Conservation (phyloP, 2,888 invertebrate species). For the Drosophila anomalata region DNA sequence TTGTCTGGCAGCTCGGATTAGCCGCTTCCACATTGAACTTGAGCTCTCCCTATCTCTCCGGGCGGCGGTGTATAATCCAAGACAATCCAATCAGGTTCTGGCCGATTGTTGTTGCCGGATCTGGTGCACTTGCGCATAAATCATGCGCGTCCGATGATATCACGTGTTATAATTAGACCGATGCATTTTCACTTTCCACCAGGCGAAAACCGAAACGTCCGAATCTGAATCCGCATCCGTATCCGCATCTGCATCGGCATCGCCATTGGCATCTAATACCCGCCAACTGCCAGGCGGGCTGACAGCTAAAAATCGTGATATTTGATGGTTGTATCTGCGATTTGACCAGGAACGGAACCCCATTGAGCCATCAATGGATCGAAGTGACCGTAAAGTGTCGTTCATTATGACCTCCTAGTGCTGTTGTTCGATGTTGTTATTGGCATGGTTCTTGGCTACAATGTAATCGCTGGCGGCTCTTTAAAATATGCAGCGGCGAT, state of each 20-base stretch:
- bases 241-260: background rate
- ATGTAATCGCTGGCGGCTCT: conserved; percentile 69
- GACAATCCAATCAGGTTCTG: conserved; percentile 70
- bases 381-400: conserved; percentile 67
- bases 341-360: conserved; percentile 38
- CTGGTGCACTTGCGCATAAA: conserved; percentile 58
- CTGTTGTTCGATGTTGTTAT: conserved; percentile 22
- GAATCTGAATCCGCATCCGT: conserved; percentile 59
- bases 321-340: conserved; percentile 62
- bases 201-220: conserved; percentile 22
- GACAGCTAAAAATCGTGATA: conserved; percentile 78
- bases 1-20: conserved; percentile 72
- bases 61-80: conserved; percentile 4
- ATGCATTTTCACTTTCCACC: conserved; percentile 74
- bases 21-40: conserved; percentile 72
- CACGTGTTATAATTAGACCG: conserved; percentile 74
- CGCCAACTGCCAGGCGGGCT: conserved; percentile 33
- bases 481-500: conserved; percentile 68
- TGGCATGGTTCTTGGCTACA: conserved; percentile 49
- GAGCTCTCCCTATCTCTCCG: conserved; percentile 46
- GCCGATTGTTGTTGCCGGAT: conserved; percentile 71
- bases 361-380: conserved; percentile 49
- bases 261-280: background rate
- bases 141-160: conserved; percentile 70
- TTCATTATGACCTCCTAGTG: conserved; percentile 65